Evolutionary conservation across 2,888 invertebrate genomes (phyloP), one percentile per base, ranked within the genome.

Genomic region (Trissolcus brochymenae): DNA sequence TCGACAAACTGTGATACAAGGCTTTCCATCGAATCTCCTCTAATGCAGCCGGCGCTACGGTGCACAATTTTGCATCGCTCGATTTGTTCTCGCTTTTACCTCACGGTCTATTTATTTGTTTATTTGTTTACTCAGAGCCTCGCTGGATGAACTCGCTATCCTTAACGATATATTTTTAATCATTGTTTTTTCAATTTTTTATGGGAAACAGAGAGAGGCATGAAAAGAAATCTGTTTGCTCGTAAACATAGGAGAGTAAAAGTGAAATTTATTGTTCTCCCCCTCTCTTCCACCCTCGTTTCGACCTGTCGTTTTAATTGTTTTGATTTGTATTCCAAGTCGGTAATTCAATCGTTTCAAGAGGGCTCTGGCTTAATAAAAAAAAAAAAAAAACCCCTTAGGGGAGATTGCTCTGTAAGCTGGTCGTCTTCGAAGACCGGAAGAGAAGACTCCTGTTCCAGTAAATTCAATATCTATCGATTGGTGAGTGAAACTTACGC

Each of bases 1-100:
- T 66, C 76, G 77, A 70, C 73, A 78, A 73, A 73, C 70, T 50
- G 77, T 66, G 66, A 61, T 65, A 73, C 77, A 73, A 78, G 77
- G 43, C 67, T 66, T 43, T 43, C 61, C 54, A 61, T 65, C 66
- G 62, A 74, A 70, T 78, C 70, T 78, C 74, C 70, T 35, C 35
- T 35, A 35, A 35, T 35, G 35, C 35, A 35, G 35, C 7, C 35
- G 9, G 35, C 35, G 35, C 9, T 66, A 70, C 62, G 61, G 74
- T 50, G 74, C 64, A 59, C 72, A 77, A 77, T 72, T 77, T 67
- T 61, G 68, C 76, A 77, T 72, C 68, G 53, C 70, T 68, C 35
- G 55, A 60, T 51, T 65, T 66, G 67, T 19, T 64, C 56, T 25
- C 35, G 35, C 19, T 40, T 51, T 64, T 54, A 16, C 41, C 64